Conservation (phyloP, 2,113 vertebrate genomes). For the Bostrychus sinensis region DNA sequence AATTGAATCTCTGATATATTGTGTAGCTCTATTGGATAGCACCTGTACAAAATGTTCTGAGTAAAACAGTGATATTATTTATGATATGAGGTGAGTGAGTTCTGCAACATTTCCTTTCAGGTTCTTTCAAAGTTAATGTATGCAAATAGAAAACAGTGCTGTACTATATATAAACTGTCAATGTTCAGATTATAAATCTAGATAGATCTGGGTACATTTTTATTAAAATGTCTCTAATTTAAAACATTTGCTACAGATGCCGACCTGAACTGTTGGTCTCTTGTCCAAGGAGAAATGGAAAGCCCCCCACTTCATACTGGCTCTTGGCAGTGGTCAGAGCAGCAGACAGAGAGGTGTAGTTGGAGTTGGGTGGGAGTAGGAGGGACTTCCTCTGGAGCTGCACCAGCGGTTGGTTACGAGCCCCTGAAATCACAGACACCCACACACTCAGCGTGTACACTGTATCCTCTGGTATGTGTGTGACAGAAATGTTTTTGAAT, state of each 20-base stretch:
- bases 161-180: not conserved
- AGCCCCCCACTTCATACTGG: slow-evolving; percentile 86
- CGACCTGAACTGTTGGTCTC: slow-evolving; percentile 89
- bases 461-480: not conserved
- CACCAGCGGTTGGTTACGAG: slow-evolving; percentile 89
- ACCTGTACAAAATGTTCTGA: not conserved
- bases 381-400: slow-evolving; percentile 91
- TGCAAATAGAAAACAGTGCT: slow-evolving; percentile 8
- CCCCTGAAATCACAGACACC: slow-evolving; percentile 74
- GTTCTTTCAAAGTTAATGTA: slow-evolving; percentile 9
- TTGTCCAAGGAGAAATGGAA: slow-evolving; percentile 90
- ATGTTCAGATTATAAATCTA: slow-evolving; percentile 3
- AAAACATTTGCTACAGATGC: not conserved
- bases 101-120: not conserved
- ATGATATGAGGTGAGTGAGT: not conserved
- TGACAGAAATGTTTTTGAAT: not conserved
- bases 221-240: not conserved
- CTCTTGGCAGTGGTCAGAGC: slow-evolving; percentile 89
- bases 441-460: not conserved
- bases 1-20: too few species aligned
- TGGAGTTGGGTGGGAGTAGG: slow-evolving; percentile 83
- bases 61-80: not conserved
- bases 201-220: not conserved
- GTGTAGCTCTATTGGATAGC: too few species aligned
- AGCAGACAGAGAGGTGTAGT: slow-evolving; percentile 89